Conservation (phyloP, 2,797 vertebrate species). For the Acomys russatus region DNA sequence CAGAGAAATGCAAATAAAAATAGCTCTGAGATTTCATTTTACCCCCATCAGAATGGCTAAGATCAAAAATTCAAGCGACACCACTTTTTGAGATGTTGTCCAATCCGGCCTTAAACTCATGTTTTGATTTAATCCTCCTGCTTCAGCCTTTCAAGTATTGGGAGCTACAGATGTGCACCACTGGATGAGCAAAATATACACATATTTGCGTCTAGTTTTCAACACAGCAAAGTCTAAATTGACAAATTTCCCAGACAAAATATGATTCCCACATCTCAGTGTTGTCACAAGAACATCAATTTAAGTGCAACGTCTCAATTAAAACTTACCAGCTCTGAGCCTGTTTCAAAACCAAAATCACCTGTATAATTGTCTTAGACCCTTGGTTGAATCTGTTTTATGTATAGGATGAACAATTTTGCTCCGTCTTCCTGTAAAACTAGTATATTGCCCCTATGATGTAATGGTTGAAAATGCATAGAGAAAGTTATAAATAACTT, state of each 20-base stretch:
- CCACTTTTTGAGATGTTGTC: background rate
- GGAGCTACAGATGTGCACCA: accelerated
- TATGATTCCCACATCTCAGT: background rate
- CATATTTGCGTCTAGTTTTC: background rate
- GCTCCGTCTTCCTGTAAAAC: background rate
- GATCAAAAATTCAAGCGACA: too few relatives aligned
- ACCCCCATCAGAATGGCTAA: too few relatives aligned
- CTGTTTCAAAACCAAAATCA: background rate
- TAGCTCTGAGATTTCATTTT: too few relatives aligned
- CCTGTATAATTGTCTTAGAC: background rate
- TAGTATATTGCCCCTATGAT: background rate
- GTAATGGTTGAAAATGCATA: background rate
- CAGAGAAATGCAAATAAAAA: too few relatives aligned
- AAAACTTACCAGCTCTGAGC: background rate
- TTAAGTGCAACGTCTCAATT: background rate
- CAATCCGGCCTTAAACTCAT: background rate
- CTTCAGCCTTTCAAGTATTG: accelerated
- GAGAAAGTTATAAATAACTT: background rate
- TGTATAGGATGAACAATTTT: background rate
- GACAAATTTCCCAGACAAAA: background rate
- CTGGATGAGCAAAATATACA: background rate
- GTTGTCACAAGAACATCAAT: background rate
- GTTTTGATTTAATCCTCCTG: background rate
- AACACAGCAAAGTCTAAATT: background rate
- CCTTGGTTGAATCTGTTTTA: background rate